Conservation (phyloP, 2,888 invertebrate genomes). For the Slavum lentiscoides region DNA sequence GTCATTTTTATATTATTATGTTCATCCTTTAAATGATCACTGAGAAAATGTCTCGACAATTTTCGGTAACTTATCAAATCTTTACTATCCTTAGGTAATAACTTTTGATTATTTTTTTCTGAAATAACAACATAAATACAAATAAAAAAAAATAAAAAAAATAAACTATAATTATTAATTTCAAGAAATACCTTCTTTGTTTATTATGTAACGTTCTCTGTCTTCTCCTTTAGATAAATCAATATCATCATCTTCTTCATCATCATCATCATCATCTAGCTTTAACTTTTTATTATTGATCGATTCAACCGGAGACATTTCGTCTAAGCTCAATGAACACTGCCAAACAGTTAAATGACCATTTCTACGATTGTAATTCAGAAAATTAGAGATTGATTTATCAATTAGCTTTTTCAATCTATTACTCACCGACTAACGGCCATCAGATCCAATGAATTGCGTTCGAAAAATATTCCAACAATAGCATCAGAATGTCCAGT, state of each 20-base stretch:
- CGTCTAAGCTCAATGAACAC: slow-evolving; percentile 74
- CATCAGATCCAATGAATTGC: slow-evolving; percentile 79
- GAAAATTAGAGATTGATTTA: not conserved
- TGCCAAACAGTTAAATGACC: slow-evolving; percentile 87
- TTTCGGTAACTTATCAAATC: slow-evolving; percentile 69
- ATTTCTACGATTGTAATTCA: slow-evolving; percentile 64
- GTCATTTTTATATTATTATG: slow-evolving; percentile 69
- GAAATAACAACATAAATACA: slow-evolving; percentile 20
- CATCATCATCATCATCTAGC: slow-evolving; percentile 58
- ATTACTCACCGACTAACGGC: slow-evolving; percentile 67
- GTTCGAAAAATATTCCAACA: slow-evolving; percentile 85
- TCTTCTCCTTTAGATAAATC: slow-evolving; percentile 56
- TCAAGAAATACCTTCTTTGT: slow-evolving; percentile 51
- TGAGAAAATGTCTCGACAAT: slow-evolving; percentile 73
- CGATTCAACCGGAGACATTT: slow-evolving; percentile 61
- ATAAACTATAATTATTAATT: slow-evolving; percentile 26
- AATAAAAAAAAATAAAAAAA: no score
- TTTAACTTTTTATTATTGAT: slow-evolving; percentile 63
- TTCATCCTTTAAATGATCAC: slow-evolving; percentile 69
- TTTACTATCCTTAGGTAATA: slow-evolving; percentile 57
- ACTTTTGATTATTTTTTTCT: slow-evolving; percentile 32
- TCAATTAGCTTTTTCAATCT: not conserved
- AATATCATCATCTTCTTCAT: slow-evolving; percentile 56
- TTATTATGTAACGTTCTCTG: slow-evolving; percentile 55
- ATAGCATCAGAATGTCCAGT: slow-evolving; percentile 85